A percentile compares a stretch with the other conserved stretches of the same genome.
These are phyloP conservation scores for Caenorhabditis auriculariae DNA, from an alignment of 2,888 invertebrate species.

Conservation along the genomic window DNA sequence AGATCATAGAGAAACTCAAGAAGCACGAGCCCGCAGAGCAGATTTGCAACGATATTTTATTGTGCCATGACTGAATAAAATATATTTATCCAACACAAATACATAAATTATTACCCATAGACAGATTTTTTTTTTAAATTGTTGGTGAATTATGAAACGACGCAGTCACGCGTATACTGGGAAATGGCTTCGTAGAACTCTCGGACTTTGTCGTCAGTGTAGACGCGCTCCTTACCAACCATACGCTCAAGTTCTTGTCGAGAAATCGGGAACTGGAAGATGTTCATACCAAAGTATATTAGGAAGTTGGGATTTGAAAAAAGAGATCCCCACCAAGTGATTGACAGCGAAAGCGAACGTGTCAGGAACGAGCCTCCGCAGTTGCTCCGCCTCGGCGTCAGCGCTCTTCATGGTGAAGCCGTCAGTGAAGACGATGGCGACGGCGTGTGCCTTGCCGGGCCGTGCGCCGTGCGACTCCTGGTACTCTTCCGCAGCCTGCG, in stretches of 20 bases:
- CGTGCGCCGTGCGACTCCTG: conserved; percentile 38
- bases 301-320: too few relatives aligned
- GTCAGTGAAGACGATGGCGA: conserved; percentile 54
- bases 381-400: conserved; percentile 25
- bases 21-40: conserved; percentile 21
- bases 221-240: conserved; percentile 38
- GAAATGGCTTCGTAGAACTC: conserved; percentile 18
- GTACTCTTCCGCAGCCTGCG: conserved; percentile 44
- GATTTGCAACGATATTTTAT: conserved; percentile 23
- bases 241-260: conserved; percentile 38
- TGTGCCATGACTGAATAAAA: too few relatives aligned
- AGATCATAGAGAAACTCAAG: conserved; percentile 26
- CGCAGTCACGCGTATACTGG: conserved; percentile 9
- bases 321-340: conserved; percentile 28
- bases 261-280: conserved; percentile 37
- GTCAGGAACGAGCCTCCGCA: conserved; percentile 40
- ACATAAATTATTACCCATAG: too few relatives aligned
- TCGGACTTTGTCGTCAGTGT: conserved; percentile 41
- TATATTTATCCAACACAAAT: too few relatives aligned
- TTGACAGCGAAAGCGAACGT: conserved; percentile 52
- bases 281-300: background rate
- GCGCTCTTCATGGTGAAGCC: conserved; percentile 45
- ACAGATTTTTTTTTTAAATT: too few relatives aligned
- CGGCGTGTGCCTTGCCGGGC: conserved; percentile 36
- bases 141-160: conserved; percentile 6